Percentiles rank a stretch among this genome's conserved stretches.
Conservation (phyloP, 1,140 invertebrate species). For the Drosophila sproati region DNA sequence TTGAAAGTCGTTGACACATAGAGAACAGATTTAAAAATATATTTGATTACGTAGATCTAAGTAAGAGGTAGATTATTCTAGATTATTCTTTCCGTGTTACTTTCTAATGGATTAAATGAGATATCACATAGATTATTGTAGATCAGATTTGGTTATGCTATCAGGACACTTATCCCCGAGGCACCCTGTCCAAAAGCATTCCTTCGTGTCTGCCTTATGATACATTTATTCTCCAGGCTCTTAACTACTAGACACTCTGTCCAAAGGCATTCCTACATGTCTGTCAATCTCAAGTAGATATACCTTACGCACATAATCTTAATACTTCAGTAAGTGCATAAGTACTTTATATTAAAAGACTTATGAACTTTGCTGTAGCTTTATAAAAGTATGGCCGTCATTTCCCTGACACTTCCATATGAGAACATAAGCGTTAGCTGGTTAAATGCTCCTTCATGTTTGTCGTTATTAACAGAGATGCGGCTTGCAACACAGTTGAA, state of each 20-base stretch:
- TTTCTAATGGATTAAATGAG: too few relatives aligned
- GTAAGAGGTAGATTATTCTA: too few relatives aligned
- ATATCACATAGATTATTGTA: too few relatives aligned
- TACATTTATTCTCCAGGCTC: not conserved
- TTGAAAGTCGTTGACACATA: too few relatives aligned
- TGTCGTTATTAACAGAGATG: constrained; percentile 9
- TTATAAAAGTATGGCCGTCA: not conserved
- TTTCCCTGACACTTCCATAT: constrained; percentile 37
- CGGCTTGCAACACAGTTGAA: constrained; percentile 30
- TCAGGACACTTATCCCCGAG: too few relatives aligned
- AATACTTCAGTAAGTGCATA: not conserved
- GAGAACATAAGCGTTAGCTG: constrained; percentile 4
- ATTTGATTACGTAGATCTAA: too few relatives aligned
- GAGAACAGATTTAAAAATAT: too few relatives aligned
- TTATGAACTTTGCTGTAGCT: constrained; percentile 17
- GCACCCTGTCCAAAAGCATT: too few relatives aligned
- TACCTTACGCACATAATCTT: not conserved
- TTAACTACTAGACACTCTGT: not conserved
- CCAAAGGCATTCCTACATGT: not conserved
- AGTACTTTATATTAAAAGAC: not conserved
- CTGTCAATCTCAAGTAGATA: constrained; percentile 5
- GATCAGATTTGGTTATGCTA: too few relatives aligned
- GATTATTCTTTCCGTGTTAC: too few relatives aligned
- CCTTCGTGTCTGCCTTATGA: too few relatives aligned
- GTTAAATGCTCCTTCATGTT: constrained; percentile 1